Evolutionary conservation across 2,113 vertebrate genomes (phyloP).

Genomic region (Triplophysa rosa): DNA sequence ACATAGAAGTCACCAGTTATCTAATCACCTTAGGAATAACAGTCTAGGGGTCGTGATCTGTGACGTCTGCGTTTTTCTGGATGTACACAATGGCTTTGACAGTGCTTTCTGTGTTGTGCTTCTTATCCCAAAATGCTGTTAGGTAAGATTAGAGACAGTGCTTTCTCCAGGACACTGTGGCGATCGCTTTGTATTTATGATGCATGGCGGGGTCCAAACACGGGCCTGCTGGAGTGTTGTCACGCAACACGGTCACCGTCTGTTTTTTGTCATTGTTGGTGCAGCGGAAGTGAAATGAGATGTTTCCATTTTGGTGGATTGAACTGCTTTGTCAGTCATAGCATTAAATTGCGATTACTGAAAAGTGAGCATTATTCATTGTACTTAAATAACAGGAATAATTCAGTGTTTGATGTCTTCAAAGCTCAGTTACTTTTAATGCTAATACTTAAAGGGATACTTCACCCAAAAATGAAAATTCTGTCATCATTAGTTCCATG

Average conservation of each 20-base stretch:
- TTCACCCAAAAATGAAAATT: too few species aligned
- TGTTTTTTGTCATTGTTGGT: neutral
- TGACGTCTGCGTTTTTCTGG: neutral
- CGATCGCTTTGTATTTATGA: neutral
- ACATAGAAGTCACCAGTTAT: neutral
- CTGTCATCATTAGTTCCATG: too few species aligned
- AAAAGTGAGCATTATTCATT: too few species aligned
- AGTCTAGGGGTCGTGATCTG: too few species aligned
- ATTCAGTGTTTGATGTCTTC: too few species aligned
- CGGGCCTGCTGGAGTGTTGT: neutral
- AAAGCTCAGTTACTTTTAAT: too few species aligned
- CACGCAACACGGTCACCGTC: neutral
- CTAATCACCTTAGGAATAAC: neutral
- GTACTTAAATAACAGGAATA: too few species aligned
- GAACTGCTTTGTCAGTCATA: neutral
- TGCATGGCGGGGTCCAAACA: neutral
- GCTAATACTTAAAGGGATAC: too few species aligned
- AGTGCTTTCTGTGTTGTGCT: neutral
- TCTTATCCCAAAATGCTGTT: neutral
- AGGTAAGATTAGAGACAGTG: neutral
- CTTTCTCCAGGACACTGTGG: neutral
- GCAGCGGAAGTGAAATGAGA: neutral
- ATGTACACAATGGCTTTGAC: slow-evolving; percentile 1
- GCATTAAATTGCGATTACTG: too few species aligned
- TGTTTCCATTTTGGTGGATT: neutral